Base-by-base conservation (phyloP, 2,113 vertebrate genomes). In the Myodes glareolus region DNA sequence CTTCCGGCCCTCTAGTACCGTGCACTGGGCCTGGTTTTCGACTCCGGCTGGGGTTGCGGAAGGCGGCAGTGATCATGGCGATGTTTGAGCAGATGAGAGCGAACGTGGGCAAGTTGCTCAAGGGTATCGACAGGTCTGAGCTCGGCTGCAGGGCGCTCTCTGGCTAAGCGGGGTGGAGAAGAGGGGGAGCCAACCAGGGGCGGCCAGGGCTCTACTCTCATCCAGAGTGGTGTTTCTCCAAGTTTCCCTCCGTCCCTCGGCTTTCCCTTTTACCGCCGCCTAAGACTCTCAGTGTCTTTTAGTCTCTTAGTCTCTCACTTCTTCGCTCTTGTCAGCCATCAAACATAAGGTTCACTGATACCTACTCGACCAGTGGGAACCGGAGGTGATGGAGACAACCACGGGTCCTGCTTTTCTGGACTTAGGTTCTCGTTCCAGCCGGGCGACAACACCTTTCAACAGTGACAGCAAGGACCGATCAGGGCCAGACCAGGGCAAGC, bases 41-140 rank as follows among this genome's bases (percentile, higher is more conserved):
- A 17, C 39, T 17, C 11, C 93, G 12, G 1, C 81, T 39, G 29
- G n/a, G 50, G 55, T 36, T 39, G 82, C n/a, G 42, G 73, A 58
- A 76, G 13, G 29, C 52, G 5, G 4, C 45, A 0, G 33, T 27
- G 58, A 94, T 88, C 98, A 99, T 99, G 99, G 97, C 99, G 9
- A 97, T 99, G 81, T 98, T 99, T 94, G 99, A 99, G 96, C 99
- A 99, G 98, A 99, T 99, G 99, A 98, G 99, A 97, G 99, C 99
- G 33, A 99, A 99, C 96, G 99, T 99, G 94, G 99, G 99, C 45
- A 99, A 99, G 91, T 98, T 99, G 58, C 98, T 99, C 55, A 98
- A 99, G 45, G 99, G 99, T 12, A 99, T 99, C 97, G 99, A 99
- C 98, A 99, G 99, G 99, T 99, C 91, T 70, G 95, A 78, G 45